Evolutionary conservation across 2,888 invertebrate genomes (phyloP).

Genomic region (Eurytoma adleriae): DNA sequence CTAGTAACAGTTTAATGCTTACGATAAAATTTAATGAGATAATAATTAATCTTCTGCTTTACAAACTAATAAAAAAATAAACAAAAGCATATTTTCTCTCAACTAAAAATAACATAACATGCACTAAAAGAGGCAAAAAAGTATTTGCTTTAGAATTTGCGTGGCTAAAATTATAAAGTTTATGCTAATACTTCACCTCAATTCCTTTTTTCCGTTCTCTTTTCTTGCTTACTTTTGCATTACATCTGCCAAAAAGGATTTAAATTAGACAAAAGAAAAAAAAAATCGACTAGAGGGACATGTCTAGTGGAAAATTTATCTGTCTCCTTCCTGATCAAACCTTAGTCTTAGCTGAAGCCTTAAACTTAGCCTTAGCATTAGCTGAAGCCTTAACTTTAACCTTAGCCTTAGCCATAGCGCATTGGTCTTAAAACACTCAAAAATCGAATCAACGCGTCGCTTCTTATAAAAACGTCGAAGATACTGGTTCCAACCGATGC

Average conservation of each 20-base stretch:
- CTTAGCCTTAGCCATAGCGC: neutral
- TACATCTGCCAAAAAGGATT: neutral
- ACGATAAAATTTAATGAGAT: constrained; percentile 31
- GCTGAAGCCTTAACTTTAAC: neutral
- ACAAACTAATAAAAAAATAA: constrained; percentile 37
- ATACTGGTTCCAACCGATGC: too few relatives aligned
- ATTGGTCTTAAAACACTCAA: neutral
- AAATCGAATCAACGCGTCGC: constrained; percentile 4
- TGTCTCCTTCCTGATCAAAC: neutral
- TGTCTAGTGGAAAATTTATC: constrained; percentile 20
- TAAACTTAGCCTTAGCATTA: neutral
- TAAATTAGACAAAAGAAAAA: neutral
- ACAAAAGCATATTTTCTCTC: constrained; percentile 24
- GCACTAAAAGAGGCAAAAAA: constrained; percentile 27
- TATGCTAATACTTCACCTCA: neutral
- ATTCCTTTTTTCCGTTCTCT: neutral
- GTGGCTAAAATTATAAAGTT: neutral
- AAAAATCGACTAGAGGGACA: constrained; percentile 5
- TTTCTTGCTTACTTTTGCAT: neutral
- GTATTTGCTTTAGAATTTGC: neutral
- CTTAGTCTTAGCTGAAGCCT: neutral
- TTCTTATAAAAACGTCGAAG: too few relatives aligned
- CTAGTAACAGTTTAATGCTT: constrained; percentile 4
- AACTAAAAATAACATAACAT: constrained; percentile 16
- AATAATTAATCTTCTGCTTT: constrained; percentile 3